A percentile compares a stretch with the other conserved stretches of the same genome.
Conservation (phyloP, 2,797 vertebrate species). For the Pangasius mekongensis region DNA sequence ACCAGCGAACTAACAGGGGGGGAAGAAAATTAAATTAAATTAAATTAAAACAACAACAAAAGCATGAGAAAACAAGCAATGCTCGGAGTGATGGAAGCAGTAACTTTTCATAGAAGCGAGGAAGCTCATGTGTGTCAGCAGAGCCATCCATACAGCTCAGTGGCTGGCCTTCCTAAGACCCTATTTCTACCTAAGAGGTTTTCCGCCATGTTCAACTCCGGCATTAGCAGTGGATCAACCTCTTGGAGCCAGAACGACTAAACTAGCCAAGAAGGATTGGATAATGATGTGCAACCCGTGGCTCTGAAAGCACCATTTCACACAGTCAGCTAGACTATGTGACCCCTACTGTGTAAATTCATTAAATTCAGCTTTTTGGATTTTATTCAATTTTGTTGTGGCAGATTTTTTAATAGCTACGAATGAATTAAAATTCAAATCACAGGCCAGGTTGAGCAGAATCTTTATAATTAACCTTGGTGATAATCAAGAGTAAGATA, state of each 20-base stretch:
- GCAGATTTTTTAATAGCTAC: not conserved
- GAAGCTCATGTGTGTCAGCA: not conserved
- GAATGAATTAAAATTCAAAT: not conserved
- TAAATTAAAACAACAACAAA: not conserved
- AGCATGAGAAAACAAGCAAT: not conserved
- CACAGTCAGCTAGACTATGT: not conserved
- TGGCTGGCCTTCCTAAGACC: not conserved
- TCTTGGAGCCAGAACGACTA: not conserved
- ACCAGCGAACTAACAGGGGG: not conserved
- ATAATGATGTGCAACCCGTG: not conserved
- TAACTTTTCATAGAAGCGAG: not conserved
- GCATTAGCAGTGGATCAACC: not conserved
- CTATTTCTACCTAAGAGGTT: not conserved
- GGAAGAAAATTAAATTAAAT: not conserved
- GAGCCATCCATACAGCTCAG: not conserved
- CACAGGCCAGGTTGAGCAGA: too few relatives aligned
- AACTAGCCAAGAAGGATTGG: not conserved
- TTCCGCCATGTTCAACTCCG: not conserved
- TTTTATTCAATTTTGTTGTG: too few relatives aligned
- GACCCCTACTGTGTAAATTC: not conserved
- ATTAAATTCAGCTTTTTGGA: too few relatives aligned
- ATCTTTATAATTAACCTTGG: not conserved
- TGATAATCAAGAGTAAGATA: not conserved
- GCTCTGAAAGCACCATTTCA: too few relatives aligned
- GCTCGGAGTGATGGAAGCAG: too few relatives aligned